These are phyloP conservation scores for Graphium colonna DNA, from an alignment of 2,888 invertebrate genomes.

Conservation along the genomic window DNA sequence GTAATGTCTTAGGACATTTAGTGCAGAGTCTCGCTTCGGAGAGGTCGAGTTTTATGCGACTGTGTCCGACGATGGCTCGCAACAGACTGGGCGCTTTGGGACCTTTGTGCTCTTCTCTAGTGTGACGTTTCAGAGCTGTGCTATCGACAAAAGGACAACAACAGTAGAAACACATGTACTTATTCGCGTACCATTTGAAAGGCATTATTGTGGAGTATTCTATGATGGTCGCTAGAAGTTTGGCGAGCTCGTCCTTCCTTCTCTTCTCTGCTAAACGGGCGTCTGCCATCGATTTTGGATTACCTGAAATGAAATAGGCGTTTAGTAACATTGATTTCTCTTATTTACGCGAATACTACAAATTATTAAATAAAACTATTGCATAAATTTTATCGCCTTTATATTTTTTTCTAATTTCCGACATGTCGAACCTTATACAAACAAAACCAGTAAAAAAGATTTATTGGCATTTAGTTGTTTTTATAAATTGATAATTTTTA, in stretches of 20 bases:
- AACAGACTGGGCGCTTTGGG: conserved; percentile 37
- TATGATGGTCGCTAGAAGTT: conserved; percentile 37
- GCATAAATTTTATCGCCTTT: no score
- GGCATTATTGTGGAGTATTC: conserved; percentile 41
- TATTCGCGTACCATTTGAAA: conserved; percentile 41
- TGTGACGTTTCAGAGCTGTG: conserved; percentile 37
- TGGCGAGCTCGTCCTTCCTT: conserved; percentile 28
- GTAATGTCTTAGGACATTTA: conserved; percentile 37
- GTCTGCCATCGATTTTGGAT: conserved; percentile 1
- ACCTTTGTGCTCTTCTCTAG: conserved; percentile 37
- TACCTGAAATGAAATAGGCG: conserved; percentile 18
- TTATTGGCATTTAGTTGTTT: no score
- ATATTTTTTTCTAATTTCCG: no score
- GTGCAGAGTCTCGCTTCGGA: conserved; percentile 46
- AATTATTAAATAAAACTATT: no score
- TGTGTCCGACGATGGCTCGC: conserved; percentile 27
- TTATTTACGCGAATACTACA: no score
- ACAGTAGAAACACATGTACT: conserved; percentile 45
- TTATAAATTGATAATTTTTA: no score
- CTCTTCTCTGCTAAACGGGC: conserved; percentile 27
- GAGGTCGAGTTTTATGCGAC: conserved; percentile 45
- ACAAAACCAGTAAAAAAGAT: no score
- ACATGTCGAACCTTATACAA: no score
- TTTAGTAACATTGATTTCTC: no score
- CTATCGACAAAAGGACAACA: conserved; percentile 34